Evolutionary conservation across 2,797 vertebrate genomes (phyloP), one percentile per base, ranked within the genome.

Genomic region (Acipenser ruthenus): DNA sequence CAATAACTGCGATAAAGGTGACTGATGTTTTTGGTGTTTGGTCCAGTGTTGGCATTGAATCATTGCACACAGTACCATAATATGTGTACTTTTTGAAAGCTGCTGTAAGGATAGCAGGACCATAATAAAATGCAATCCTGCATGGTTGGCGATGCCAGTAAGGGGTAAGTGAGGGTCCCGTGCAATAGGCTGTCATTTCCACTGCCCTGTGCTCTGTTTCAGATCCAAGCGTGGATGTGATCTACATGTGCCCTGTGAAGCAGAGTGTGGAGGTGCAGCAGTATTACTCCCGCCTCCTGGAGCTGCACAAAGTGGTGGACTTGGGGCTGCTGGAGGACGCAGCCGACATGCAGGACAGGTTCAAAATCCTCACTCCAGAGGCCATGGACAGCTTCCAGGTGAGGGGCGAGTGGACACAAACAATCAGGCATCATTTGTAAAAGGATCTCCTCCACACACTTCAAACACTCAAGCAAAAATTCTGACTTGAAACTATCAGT

Each of bases 221-320:
- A 97, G 95, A 96, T 89, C 78, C 86, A 82, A 93, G 95, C 1
- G 88, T 95, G 70, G 88, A 92, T 4, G 90, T 96, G 81, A 93
- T 96, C 89, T 95, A 94, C 76, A 77, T 96, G 75, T 92, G 89
- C 80, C 89, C 92, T 12, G 78, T 87, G 70, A 75, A 71, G 64
- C 80, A 94, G 82, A 88, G 82, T 60, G 88, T 93, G 0, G 92
- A 95, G 69, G 76, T 92, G 52, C 71, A 82, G 77, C 81, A 84
- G 13, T 96, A 93, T 85, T 95, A 95, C 84, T 69, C 80, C 78
- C 88, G 82, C 74, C 84, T 98, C 70, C 81, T 95, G 78, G 90
- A 83, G 77, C 84, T 90, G 73, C 86, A 85, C 70, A 84, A 82
- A 80, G 84, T 85, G 71, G 76, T 85, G 77, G 79, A 77, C 70